phyloP scores from a whole-genome alignment of 1,140 invertebrate species.

The Octopus sinensis region DNA sequence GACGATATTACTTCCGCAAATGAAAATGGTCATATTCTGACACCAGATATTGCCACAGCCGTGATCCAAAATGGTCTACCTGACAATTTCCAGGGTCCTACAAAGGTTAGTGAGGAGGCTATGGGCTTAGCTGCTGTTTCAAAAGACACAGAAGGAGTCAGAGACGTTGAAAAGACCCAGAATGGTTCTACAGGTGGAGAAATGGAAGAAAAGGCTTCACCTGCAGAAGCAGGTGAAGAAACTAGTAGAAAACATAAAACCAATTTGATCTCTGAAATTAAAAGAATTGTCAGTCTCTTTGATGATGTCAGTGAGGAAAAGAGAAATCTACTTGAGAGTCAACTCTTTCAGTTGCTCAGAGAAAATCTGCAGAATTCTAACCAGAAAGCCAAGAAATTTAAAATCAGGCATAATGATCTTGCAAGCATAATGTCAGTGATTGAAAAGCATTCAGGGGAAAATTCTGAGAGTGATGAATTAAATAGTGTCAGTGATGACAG shows the following conservation, averaged over 20 bases:
- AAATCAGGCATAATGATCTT: neutral
- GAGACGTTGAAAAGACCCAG: neutral
- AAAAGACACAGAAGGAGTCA: neutral
- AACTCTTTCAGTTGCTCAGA: neutral
- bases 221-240: too few species aligned
- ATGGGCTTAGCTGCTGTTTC: neutral
- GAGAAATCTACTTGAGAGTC: neutral
- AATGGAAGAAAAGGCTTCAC: too few species aligned
- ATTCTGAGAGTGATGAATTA: neutral
- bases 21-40: neutral
- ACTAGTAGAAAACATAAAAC: too few species aligned
- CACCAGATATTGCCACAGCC: neutral
- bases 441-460: neutral
- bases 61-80: neutral
- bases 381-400: neutral
- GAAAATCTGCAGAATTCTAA: neutral
- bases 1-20: neutral
- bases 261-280: neutral
- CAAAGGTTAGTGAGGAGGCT: neutral
- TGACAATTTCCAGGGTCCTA: neutral
- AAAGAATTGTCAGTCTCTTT: neutral
- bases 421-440: neutral
- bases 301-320: neutral
- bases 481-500: neutral
- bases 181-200: too few species aligned